Evolutionary conservation across 2,888 invertebrate species (phyloP), one percentile per base, ranked within the genome.

Genomic region (Oegoconia quadripuncta): DNA sequence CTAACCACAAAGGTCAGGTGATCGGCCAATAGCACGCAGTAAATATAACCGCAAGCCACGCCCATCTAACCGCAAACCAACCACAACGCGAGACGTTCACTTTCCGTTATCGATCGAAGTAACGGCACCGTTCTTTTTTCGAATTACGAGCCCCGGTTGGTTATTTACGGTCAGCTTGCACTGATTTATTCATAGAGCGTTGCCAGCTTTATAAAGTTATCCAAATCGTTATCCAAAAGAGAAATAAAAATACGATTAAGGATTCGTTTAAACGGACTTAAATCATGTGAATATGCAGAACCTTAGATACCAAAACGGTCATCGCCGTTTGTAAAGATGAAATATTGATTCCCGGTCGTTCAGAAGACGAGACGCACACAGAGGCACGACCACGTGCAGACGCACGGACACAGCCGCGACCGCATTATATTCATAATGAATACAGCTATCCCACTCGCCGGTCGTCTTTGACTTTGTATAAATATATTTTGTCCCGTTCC

Each of bases 41-140:
- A 86, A 84, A 84, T 88, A 75, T 83, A 80, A 90, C 90, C 90
- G 63, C 90, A 90, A 82, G 76, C 89, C 88, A 88, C 90, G 90
- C 90, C 90, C 86, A 68, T 64, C 69, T 87, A 89, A 91, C 91
- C 91, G 82, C 91, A 91, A 91, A 88, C 88, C 88, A 88, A 88
- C 88, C 88, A 86, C 88, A 86, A 81, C 69, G 78, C 86, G 80
- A 88, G 86, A 88, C 79, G 74, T 69, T 74, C 68, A 67, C 67
- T 54, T 76, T 69, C 68, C 70, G 69, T 71, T 74, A 84, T 81
- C 77, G 84, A 87, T 82, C 76, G 56, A 54, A 66, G 67, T 72
- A 58, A 66, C 51, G 55, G 56, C 57, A 59, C 61, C 61, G 61
- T 73, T 70, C 65, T 78, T 82, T 82, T 80, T 81, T 74, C 52